Evolutionary conservation across 1,140 invertebrate genomes (phyloP), one percentile per base, ranked within the genome.

Genomic region (Polyergus mexicanus): DNA sequence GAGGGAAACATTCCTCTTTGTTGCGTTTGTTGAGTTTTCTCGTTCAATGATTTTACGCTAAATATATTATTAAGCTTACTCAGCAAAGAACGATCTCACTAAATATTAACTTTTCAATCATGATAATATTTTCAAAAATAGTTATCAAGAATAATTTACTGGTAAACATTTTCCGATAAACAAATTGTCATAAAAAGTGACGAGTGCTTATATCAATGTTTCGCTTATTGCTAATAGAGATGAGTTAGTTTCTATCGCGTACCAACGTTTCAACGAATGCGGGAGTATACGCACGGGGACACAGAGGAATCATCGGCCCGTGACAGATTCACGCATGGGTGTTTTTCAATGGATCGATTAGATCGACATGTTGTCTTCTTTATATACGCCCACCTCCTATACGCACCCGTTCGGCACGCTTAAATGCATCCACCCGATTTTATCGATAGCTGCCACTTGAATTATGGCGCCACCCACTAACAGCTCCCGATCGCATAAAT

Each of bases 381-480:
- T 90, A 90, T 90, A 90, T 32, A 88, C 89, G 66, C 77, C 86
- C 65, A 85, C 77, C 58, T 75, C 32, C 32, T 22, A 58, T 51
- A 60, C 74, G 72, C 77, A 85, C 74, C 74, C 80, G 75, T 89
- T 60, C 71, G 62, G 72, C 54, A 66, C 85, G 88, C 75, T 80
- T 89, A 86, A 69, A 51, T 75, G 77, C 84, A 56, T 60, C 66
- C 32, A 62, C 51, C 19, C 19, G 58, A 56, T 69, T 83, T 66
- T 85, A 89, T 90, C 88, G 89, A 90, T 90, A 86, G 76, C 47
- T 62, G 47, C 65, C 72, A 19, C 77, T 90, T 90, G 89, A 90
- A 89, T 90, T 90, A 90, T 90, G 77, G 88, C 84, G 78, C 86
- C 88, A 90, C 89, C 89, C 88, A 90, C 86, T 47, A 51, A 86